Evolutionary conservation across 2,113 vertebrate genomes (phyloP).

Genomic region (Pseudopodoces humilis): DNA sequence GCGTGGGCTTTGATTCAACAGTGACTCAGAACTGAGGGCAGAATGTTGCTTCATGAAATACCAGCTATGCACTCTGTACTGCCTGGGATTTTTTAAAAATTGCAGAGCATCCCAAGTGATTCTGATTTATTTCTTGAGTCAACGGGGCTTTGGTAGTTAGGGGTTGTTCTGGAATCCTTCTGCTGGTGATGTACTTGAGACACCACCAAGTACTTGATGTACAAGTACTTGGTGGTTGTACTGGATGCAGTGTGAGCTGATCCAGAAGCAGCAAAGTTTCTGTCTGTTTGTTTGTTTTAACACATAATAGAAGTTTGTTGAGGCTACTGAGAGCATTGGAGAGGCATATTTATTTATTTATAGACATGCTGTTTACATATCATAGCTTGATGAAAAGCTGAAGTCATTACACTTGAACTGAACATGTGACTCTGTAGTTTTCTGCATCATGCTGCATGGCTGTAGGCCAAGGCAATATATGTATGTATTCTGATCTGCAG

Average conservation of each 20-base stretch:
- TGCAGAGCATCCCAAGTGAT: background rate
- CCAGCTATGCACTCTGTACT: background rate
- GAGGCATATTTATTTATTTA: conserved; percentile 57
- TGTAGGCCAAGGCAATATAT: background rate
- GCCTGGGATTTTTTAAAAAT: background rate
- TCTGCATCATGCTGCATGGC: background rate
- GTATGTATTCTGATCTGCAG: background rate
- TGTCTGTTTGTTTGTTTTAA: conserved; percentile 20
- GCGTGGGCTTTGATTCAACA: conserved; percentile 35
- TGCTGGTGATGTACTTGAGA: background rate
- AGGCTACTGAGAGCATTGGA: background rate
- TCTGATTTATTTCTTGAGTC: background rate
- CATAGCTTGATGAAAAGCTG: conserved; percentile 29
- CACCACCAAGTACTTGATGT: background rate
- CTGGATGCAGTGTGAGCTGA: background rate
- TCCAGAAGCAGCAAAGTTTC: background rate
- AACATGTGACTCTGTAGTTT: conserved; percentile 3
- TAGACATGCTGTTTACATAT: conserved; percentile 17
- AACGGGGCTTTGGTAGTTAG: background rate
- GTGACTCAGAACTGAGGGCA: conserved; percentile 48
- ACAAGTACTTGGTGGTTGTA: background rate
- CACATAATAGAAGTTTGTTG: background rate
- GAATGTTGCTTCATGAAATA: background rate
- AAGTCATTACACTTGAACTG: background rate
- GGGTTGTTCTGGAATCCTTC: background rate